phyloP scores from a whole-genome alignment of 1,140 invertebrate genomes.

The Macrocentrus cingulum region DNA sequence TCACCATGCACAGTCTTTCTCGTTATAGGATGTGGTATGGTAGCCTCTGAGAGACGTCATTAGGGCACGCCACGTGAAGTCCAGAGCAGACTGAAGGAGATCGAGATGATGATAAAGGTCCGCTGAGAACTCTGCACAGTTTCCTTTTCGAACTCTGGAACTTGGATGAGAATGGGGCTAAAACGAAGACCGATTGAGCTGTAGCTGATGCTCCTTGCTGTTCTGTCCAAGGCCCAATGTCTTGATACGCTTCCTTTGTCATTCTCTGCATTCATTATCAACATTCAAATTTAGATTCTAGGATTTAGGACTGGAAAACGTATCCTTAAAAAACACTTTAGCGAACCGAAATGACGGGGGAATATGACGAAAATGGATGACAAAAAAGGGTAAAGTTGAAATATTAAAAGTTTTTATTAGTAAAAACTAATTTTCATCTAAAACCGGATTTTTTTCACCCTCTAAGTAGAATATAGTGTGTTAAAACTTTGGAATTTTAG shows the following conservation, averaged over 20 bases:
- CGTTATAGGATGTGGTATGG: constrained; percentile 49
- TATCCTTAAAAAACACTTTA: no score
- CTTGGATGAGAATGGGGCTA: constrained; percentile 35
- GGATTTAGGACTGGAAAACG: no score
- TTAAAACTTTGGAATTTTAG: no score
- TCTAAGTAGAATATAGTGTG: no score
- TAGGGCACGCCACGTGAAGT: constrained; percentile 55
- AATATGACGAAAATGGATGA: no score
- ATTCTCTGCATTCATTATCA: constrained; percentile 6
- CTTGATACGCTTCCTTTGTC: constrained; percentile 44
- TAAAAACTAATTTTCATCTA: no score
- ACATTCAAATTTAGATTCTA: not conserved
- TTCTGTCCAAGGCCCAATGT: constrained; percentile 53
- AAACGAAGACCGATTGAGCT: constrained; percentile 60
- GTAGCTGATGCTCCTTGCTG: constrained; percentile 55
- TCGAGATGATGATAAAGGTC: constrained; percentile 46
- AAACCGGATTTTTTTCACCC: no score
- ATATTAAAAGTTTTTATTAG: no score
- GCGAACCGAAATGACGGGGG: no score
- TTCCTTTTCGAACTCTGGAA: no score
- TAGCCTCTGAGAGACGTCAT: constrained; percentile 48
- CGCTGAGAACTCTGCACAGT: no score
- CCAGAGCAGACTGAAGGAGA: constrained; percentile 31
- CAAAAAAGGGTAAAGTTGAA: no score
- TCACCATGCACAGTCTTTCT: constrained; percentile 48